Conservation (phyloP, 2,113 vertebrate species). For the Spea multiplicata region DNA sequence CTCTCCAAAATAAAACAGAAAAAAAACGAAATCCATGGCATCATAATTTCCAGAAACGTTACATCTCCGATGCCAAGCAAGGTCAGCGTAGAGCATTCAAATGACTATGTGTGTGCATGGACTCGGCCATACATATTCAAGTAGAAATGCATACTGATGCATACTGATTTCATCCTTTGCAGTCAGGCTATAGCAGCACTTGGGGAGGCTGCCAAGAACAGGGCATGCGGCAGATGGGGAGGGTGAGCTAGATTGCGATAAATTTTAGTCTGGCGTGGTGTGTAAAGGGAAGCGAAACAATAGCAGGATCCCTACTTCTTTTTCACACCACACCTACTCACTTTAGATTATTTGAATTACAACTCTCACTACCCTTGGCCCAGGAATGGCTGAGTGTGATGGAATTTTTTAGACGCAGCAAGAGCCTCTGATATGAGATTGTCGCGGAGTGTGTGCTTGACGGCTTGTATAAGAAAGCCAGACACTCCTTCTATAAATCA, state of each 20-base stretch:
- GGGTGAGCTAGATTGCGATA: constrained; percentile 29
- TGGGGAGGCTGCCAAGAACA: constrained; percentile 18
- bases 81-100: too few species aligned
- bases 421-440: too few species aligned
- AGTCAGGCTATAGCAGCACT: background rate
- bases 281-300: constrained; percentile 21
- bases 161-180: too few species aligned
- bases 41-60: too few species aligned
- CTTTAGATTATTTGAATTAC: constrained; percentile 35
- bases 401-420: too few species aligned
- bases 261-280: constrained; percentile 25
- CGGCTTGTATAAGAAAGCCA: constrained; percentile 14
- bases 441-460: background rate
- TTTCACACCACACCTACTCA: background rate
- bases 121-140: too few species aligned
- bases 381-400: too few species aligned
- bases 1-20: too few species aligned
- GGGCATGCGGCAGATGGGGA: constrained; percentile 16
- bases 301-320: constrained; percentile 21
- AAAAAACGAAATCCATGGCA: too few species aligned
- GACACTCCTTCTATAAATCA: constrained; percentile 36
- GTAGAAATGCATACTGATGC: too few species aligned
- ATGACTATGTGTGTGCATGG: too few species aligned
- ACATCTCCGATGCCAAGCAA: too few species aligned
- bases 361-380: background rate